These are phyloP conservation scores for Leptoteleia sp. DNA, from an alignment of 1,140 invertebrate genomes.

Conservation along the genomic window DNA sequence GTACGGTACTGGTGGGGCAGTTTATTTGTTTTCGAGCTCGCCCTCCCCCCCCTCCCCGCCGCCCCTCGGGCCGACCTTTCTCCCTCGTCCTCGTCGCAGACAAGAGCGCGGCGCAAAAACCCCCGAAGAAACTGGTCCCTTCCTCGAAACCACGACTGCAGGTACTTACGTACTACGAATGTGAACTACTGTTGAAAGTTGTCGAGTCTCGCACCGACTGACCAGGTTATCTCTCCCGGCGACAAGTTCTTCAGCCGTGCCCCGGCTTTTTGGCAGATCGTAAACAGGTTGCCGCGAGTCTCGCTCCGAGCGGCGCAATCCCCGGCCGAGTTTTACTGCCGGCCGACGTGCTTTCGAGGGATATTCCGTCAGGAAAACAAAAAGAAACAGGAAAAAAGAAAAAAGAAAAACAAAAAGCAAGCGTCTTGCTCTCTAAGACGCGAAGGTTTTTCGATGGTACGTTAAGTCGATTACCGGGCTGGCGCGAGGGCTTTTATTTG, in stretches of 20 bases:
- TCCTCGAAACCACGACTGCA: slow-evolving; percentile 67
- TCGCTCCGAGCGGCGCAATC: slow-evolving; percentile 24
- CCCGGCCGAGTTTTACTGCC: slow-evolving; percentile 24
- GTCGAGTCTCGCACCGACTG: slow-evolving; percentile 64
- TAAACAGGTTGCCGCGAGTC: slow-evolving; percentile 61
- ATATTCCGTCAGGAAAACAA: too few species aligned
- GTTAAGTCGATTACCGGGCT: not conserved
- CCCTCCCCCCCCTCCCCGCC: not conserved
- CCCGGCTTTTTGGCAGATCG: slow-evolving; percentile 63
- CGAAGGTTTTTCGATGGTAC: slow-evolving; percentile 13
- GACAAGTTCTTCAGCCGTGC: slow-evolving; percentile 62
- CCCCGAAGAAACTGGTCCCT: slow-evolving; percentile 69
- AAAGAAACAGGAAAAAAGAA: too few species aligned
- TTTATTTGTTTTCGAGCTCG: slow-evolving; percentile 64
- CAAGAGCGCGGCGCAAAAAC: slow-evolving; percentile 58
- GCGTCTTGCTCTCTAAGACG: slow-evolving; percentile 35
- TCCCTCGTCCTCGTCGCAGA: slow-evolving; percentile 48
- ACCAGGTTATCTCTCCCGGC: slow-evolving; percentile 65
- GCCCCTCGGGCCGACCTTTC: slow-evolving; percentile 10
- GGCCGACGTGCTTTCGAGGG: slow-evolving; percentile 13
- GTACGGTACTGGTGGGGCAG: slow-evolving; percentile 63
- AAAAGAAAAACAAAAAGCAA: not conserved
- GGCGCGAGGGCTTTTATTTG: too few species aligned
- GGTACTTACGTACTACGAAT: slow-evolving; percentile 68
- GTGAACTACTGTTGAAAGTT: slow-evolving; percentile 67